Evolutionary conservation across 2,113 vertebrate species (phyloP).

Genomic region (Notarius quadriscutis): DNA sequence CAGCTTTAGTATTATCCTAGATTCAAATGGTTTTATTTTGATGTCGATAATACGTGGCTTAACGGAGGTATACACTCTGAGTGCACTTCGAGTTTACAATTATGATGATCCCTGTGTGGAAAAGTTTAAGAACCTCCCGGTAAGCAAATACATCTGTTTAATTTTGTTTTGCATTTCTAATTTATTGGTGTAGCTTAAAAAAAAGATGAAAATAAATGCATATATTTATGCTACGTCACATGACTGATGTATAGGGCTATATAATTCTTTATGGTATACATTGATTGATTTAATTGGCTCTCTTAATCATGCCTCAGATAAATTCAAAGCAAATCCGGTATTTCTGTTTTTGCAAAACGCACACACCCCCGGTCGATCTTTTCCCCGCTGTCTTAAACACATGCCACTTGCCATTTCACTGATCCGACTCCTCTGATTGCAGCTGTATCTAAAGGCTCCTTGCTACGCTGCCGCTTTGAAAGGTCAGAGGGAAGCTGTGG

Average conservation of each 20-base stretch:
- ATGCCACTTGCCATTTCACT: conserved; percentile 33
- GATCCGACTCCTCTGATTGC: conserved; percentile 36
- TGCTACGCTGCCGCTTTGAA: conserved; percentile 42
- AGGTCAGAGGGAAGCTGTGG: conserved; percentile 67
- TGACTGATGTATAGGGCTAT: background rate
- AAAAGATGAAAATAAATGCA: background rate
- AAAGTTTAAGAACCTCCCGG: background rate
- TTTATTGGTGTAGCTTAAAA: background rate
- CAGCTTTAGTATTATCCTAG: too few relatives aligned
- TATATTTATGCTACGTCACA: background rate
- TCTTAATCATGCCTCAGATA: background rate
- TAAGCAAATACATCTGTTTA: background rate
- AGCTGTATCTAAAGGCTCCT: conserved; percentile 26
- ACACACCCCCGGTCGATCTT: background rate
- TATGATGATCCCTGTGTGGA: background rate
- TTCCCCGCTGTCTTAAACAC: conserved; percentile 13
- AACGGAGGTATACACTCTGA: too few relatives aligned
- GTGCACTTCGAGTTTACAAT: background rate
- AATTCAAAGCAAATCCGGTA: background rate
- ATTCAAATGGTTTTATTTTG: too few relatives aligned
- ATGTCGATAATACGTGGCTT: too few relatives aligned
- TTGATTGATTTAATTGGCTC: background rate
- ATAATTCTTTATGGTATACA: background rate
- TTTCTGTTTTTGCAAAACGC: background rate
- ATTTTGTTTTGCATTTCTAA: background rate